Evolutionary conservation across 2,797 vertebrate species (phyloP), one percentile per base, ranked within the genome.

Genomic region (Acropternis orthonyx): DNA sequence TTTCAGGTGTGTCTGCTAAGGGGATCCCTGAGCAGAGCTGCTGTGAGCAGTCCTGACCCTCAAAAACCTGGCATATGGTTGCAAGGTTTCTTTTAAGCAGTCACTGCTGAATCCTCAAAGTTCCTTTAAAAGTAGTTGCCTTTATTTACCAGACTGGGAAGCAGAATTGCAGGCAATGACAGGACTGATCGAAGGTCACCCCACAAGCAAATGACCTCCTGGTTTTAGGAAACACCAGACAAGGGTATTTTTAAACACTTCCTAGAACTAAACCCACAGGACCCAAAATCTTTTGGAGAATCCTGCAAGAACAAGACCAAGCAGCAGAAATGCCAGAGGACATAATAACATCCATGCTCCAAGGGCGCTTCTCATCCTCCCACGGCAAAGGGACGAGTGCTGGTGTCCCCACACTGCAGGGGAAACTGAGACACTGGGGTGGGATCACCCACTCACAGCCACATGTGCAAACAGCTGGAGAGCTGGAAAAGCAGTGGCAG

Each of bases 91-190:
- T 72, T 77, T 32, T 15, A 58, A 85, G 55, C 68, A 58, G n/a
- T 16, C 2, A 0, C n/a, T 78, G 76, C 77, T 88, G 88, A 90
- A 88, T 68, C 76, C 32, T 95, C 88, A 55, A 61, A 88, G 67
- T 78, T 89, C 24, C 75, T 39, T 85, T 78, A 37, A 79, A 71
- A 88, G 73, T 9, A 63, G 32, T 85, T 66, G 26, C 20, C 76
- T 14, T 41, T 76, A 37, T 67, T 80, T 24, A 65, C 48, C 11
- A 0, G 51, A 9, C 52, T 41, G 68, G 68, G 68, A 69, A 71
- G 75, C 37, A 77, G 55, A 93, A 30, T 2, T 71, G 37, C 62
- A 61, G 46, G 14, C 49, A 49, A 2, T 2, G 7, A 27, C 18
- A 74, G 66, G 39, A 72, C 8, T 0, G 0, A 72, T 4, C 37